A percentile compares a stretch with the other conserved stretches of the same genome.
These are phyloP conservation scores for Lochmaea crataegi DNA, from an alignment of 2,888 invertebrate species.

Conservation along the genomic window DNA sequence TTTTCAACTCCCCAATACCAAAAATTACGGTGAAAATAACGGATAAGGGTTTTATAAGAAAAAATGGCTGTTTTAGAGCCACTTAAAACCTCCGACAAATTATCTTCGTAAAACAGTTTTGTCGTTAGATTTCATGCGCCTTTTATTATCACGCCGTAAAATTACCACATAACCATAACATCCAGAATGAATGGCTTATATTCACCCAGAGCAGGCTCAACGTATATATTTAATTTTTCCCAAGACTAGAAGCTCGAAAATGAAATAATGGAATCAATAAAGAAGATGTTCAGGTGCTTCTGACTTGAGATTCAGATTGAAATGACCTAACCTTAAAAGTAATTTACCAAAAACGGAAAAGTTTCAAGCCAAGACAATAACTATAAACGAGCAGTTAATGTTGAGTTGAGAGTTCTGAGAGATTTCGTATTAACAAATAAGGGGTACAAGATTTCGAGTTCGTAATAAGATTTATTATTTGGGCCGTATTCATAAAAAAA, in stretches of 20 bases:
- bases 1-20: no score
- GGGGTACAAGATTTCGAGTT: no score
- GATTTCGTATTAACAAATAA: no score
- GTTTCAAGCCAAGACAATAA: no score
- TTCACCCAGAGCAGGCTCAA: neutral
- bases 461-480: no score
- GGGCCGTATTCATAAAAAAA: no score
- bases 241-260: constrained; percentile 27
- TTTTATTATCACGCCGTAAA: constrained; percentile 29
- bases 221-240: constrained; percentile 22
- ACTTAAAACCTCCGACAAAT: constrained; percentile 30
- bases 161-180: constrained; percentile 19
- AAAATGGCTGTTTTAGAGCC: no score
- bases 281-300: constrained; percentile 37
- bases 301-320: constrained; percentile 22
- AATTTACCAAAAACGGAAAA: constrained; percentile 17
- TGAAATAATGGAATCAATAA: constrained; percentile 34
- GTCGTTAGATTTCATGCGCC: constrained; percentile 20
- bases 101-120: constrained; percentile 31
- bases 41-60: no score
- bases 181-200: constrained; percentile 1
- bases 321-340: constrained; percentile 30
- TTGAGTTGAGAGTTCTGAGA: no score
- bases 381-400: no score
- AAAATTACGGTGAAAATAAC: no score